These are phyloP conservation scores for Tamandua tetradactyla DNA, from an alignment of 2,797 vertebrate genomes.

Conservation along the genomic window DNA sequence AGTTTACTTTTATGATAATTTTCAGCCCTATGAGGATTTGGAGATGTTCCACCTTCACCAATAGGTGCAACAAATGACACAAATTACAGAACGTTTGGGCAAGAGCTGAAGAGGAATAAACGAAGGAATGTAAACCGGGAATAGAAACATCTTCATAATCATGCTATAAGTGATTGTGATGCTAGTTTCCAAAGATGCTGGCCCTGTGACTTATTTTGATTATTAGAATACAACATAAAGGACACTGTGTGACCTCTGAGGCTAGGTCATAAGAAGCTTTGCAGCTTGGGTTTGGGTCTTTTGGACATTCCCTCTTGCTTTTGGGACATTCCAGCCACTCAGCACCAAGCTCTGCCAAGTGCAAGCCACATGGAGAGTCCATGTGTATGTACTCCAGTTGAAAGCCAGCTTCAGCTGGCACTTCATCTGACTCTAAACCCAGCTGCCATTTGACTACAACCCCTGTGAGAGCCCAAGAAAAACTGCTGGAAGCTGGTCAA, in stretches of 20 bases:
- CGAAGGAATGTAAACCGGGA: background rate
- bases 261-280: background rate
- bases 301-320: background rate
- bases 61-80: background rate
- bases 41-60: background rate
- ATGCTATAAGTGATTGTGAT: background rate
- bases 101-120: conserved; percentile 26
- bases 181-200: background rate
- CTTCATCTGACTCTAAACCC: background rate
- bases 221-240: background rate
- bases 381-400: rapidly evolving
- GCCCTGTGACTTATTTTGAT: background rate
- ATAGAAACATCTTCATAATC: conserved; percentile 3
- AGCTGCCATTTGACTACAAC: background rate
- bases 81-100: conserved; percentile 30
- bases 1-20: background rate
- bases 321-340: background rate
- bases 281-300: background rate
- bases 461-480: background rate
- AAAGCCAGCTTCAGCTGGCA: background rate
- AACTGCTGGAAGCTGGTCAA: background rate
- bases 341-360: background rate
- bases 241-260: background rate
- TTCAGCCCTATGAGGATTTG: background rate
- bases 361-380: background rate